Evolutionary conservation across 2,797 vertebrate genomes (phyloP), one percentile per base, ranked within the genome.

Genomic region (Rhabdophis nuchalis): DNA sequence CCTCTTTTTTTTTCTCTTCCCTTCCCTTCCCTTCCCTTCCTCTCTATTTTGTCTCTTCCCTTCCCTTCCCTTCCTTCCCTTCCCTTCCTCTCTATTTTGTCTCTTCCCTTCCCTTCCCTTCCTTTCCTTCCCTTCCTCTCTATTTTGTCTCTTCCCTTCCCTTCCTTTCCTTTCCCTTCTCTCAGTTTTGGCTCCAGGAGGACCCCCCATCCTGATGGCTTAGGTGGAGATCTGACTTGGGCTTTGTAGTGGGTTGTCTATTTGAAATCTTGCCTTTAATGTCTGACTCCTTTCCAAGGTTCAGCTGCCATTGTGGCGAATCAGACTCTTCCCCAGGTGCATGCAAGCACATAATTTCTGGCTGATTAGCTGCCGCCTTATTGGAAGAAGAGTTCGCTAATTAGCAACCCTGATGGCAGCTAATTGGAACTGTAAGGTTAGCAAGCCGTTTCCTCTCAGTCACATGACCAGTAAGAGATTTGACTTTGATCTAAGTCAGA

Each of bases 171-270:
- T 1, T 94, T 92, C 94, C 53, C 92, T 95, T 12, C 11, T 1
- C 29, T 36, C 91, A 94, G 91, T 1, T 77, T 8, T 53, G 57
- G 93, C 92, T 96, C 96, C 91, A 90, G 92, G 91, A 92, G 82
- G 87, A 92, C 93, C 92, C 91, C 86, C 86, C 93, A 93, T 96
- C 95, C 95, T 96, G 94, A n/a, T 68, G 96, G 96, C 97, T 97
- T 96, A 95, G 94, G 94, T 96, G 94, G 95, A 95, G 95, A 96
- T 94, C 53, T 87, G 94, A 91, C 94, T 96, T 95, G 91, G 89
- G 93, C 93, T 87, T 96, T 97, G 94, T 93, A 95, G 96, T 95
- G 92, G 92, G 94, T 91, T 89, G 94, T 93, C 93, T 91, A 64
- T 93, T 61, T 94, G 89, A 88, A 89, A 92, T 92, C 92, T 64